These are phyloP conservation scores for Cinclus mexicanus DNA, from an alignment of 2,113 vertebrate species.

Conservation along the genomic window DNA sequence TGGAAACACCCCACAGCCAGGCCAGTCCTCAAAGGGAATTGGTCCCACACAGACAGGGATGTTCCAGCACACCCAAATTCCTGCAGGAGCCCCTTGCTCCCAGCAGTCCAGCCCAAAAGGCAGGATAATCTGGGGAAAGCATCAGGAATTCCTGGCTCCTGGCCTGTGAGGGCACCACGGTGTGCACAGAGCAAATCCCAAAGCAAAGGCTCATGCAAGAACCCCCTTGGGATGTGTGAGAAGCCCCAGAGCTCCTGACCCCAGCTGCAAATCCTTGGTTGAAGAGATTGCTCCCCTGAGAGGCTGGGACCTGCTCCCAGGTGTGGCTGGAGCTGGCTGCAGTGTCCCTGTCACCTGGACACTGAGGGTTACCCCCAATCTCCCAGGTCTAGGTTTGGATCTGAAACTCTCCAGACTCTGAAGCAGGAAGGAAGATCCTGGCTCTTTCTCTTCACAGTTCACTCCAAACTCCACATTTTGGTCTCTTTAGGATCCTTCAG, in stretches of 20 bases:
- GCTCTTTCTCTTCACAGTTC: neutral
- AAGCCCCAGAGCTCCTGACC: neutral
- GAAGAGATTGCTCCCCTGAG: neutral
- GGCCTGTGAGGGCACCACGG: too few species aligned
- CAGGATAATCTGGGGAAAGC: neutral
- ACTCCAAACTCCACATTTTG: neutral
- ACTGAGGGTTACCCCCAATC: rapidly evolving
- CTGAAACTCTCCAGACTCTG: neutral
- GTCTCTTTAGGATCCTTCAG: neutral
- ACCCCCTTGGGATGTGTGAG: rapidly evolving
- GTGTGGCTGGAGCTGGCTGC: neutral
- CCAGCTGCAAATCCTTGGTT: neutral
- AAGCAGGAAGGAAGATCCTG: neutral
- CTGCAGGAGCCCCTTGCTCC: neutral
- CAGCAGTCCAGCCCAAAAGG: neutral
- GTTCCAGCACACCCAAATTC: neutral
- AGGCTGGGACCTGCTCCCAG: neutral
- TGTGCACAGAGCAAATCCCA: neutral
- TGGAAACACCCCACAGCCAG: neutral
- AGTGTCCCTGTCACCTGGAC: neutral
- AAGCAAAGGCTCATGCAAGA: neutral
- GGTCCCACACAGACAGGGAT: neutral
- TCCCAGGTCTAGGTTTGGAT: neutral
- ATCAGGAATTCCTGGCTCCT: neutral
- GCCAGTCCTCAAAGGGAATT: neutral